Conservation (phyloP, 2,888 invertebrate species). For the Cephalotes varians region DNA sequence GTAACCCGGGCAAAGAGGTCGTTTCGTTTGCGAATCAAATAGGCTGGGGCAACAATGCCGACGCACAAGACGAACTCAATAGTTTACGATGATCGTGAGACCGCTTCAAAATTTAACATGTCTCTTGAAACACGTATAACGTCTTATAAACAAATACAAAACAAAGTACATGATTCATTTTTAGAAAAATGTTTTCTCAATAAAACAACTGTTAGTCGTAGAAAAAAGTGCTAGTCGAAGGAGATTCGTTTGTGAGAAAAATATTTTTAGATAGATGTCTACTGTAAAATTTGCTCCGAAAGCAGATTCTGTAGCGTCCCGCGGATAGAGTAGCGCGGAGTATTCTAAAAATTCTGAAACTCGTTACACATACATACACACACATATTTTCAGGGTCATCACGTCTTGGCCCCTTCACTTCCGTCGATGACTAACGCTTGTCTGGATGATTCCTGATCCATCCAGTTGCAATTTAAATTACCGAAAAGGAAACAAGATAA, state of each 20-base stretch:
- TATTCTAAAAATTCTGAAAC: slow-evolving; percentile 66
- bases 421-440: slow-evolving; percentile 36
- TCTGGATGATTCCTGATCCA: slow-evolving; percentile 13
- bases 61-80: slow-evolving; percentile 44
- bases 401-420: slow-evolving; percentile 51
- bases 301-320: slow-evolving; percentile 30
- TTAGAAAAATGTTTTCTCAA: background rate
- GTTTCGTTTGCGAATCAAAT: slow-evolving; percentile 77
- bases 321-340: slow-evolving; percentile 51
- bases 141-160: background rate
- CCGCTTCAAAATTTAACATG: slow-evolving; percentile 6
- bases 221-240: background rate
- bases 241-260: background rate
- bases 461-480: slow-evolving; percentile 25
- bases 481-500: background rate
- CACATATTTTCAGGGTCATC: slow-evolving; percentile 58
- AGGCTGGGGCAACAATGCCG: slow-evolving; percentile 58
- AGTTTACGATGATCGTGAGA: slow-evolving; percentile 34
- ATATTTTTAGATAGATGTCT: background rate
- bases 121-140: background rate
- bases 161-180: slow-evolving; percentile 5
- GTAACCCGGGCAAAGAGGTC: slow-evolving; percentile 60
- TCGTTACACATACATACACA: slow-evolving; percentile 43
- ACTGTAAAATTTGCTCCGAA: background rate
- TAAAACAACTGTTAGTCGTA: background rate